Conservation (phyloP, 2,113 vertebrate species). For the Chelonoidis abingdonii region DNA sequence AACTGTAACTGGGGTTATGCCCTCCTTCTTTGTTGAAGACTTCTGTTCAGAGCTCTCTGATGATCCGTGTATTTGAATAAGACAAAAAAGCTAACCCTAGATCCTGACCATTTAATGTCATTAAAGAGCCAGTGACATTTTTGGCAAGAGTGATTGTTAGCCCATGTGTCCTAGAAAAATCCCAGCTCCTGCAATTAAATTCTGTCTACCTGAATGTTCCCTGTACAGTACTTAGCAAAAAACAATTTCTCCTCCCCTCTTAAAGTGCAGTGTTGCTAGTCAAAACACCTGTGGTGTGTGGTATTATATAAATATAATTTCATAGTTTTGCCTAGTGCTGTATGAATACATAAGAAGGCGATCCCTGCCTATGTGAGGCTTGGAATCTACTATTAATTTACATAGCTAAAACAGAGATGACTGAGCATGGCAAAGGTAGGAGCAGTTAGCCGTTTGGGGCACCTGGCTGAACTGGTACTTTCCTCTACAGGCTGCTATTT, state of each 20-base stretch:
- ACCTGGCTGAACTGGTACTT: too few relatives aligned
- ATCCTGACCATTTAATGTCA: background rate
- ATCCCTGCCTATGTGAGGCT: too few relatives aligned
- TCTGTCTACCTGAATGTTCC: background rate
- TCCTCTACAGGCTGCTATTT: too few relatives aligned
- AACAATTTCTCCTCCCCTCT: background rate
- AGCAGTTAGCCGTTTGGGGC: too few relatives aligned
- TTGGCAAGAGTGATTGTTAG: background rate
- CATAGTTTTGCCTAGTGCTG: too few relatives aligned
- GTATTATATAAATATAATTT: too few relatives aligned
- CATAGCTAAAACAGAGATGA: too few relatives aligned
- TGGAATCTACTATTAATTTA: too few relatives aligned
- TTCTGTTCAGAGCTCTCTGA: background rate
- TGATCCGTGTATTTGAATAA: background rate
- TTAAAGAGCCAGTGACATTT: background rate
- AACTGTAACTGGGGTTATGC: background rate
- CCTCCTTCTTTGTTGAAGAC: background rate
- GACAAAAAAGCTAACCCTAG: background rate
- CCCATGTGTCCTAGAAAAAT: background rate
- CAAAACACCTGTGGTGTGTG: background rate
- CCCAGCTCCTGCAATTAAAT: background rate
- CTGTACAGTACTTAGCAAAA: background rate
- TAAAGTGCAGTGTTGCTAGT: background rate
- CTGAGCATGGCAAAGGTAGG: too few relatives aligned
- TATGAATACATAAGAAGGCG: too few relatives aligned